These are phyloP conservation scores for Heloderma charlesbogerti DNA, from an alignment of 2,113 vertebrate genomes.

Conservation along the genomic window DNA sequence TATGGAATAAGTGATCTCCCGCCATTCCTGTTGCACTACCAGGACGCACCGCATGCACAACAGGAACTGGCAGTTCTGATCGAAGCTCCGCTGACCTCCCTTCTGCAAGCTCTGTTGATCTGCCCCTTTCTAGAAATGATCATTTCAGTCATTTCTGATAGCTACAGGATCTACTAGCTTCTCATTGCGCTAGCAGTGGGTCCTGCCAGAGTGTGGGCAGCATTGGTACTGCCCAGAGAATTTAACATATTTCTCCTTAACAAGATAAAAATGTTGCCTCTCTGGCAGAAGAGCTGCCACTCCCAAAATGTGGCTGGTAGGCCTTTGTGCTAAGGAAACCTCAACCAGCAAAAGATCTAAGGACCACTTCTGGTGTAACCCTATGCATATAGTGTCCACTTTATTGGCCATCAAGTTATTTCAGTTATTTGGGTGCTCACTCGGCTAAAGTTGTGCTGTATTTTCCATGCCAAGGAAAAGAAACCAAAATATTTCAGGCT, in stretches of 20 bases:
- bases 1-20: too few species aligned
- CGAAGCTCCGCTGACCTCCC: too few species aligned
- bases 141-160: too few species aligned
- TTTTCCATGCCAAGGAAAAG: constrained; percentile 22
- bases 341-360: background rate
- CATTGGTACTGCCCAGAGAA: background rate
- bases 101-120: too few species aligned
- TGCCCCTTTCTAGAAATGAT: too few species aligned
- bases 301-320: background rate
- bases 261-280: background rate
- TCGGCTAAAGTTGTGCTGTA: background rate
- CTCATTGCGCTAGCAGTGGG: too few species aligned
- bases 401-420: background rate
- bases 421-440: background rate
- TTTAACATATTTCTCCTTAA: background rate
- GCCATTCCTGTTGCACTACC: too few species aligned
- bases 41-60: too few species aligned
- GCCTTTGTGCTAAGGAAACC: background rate
- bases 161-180: too few species aligned
- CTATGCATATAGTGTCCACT: background rate
- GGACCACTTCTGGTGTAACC: background rate
- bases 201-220: too few species aligned
- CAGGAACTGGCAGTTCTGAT: too few species aligned
- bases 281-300: background rate
- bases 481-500: constrained; percentile 7